Evolutionary conservation across 35 echinoderm and acorn worm genomes (phyloP), one percentile per base, ranked within the genome.

Genomic region (Ophioderma brevispina): DNA sequence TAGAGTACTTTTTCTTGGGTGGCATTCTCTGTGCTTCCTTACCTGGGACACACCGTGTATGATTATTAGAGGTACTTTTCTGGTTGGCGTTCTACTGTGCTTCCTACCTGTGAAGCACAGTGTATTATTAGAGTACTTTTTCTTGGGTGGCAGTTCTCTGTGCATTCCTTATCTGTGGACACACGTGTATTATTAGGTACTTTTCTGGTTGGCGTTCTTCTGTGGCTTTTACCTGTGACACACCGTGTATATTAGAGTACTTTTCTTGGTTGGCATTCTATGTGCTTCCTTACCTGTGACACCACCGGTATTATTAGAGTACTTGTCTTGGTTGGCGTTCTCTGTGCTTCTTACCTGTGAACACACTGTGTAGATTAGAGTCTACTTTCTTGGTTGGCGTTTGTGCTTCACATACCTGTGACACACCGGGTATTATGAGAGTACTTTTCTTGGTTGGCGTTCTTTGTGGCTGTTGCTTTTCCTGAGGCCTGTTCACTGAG

Each of bases 391-490:
- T n/a, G n/a, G n/a, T n/a, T n/a, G n/a, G n/a, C n/a, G n/a, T n/a
- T n/a, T n/a, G n/a, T n/a, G n/a, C n/a, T n/a, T n/a, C n/a, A n/a
- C 91, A 59, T 42, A 95, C 94, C 89, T 95, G 89, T 38, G 94
- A 87, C 15, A 95, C 89, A 10, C 94, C 94, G 39, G 92, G 94
- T 42, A 95, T 95, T 32, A 92, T 95, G 0, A 95, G 84, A 25
- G 94, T 95, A 78, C 94, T 95, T 33, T 95, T 95, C 77, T 95
- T 95, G 21, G 94, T 95, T 3, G 94, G 94, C 36, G 94, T 95
- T 75, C 84, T 91, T 37, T 87, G 94, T 32, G 42, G 38, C 10
- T 87, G 77, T 31, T 76, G 78, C 17, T 88, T 85, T 25, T 18
- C 17, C 28, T 70, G 59, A 28, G 94, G 79, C n/a, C 19, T 80